Base-by-base conservation (phyloP, 2,113 vertebrate genomes). In the Brachyhypopomus occidentalis region DNA sequence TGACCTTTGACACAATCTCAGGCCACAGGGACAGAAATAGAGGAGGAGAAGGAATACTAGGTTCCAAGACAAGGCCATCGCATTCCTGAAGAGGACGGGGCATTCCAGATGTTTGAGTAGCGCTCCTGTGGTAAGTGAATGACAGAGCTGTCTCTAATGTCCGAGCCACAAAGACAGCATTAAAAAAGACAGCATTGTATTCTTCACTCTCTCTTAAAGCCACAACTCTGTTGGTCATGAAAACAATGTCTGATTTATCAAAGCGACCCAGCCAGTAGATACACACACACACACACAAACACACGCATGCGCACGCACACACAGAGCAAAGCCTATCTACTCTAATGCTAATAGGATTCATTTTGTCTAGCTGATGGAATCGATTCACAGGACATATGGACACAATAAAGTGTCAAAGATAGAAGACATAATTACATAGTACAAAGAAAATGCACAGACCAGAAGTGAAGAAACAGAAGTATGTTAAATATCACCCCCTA, bases 91-190 rank as follows among this genome's bases (percentile, higher is more conserved):
- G 55, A 60, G 9, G 56, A 58, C 52, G 77, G 77, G 77, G 67
- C 77, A 79, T 79, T 79, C 77, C 64, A 69, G 34, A 79, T 67
- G 58, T 78, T 64, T 34, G 38, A 38, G 4, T 22, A 70, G 20
- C 19, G 77, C 52, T 71, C 4, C 77, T 78, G 77, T 12, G 77
- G 77, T 45, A 4, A 2, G 2, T 6, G 55, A 79, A 79, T 79
- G 77, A 72, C 55, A 45, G 58, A 60, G 77, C 52, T 56, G 41
- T 12, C 27, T 30, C 41, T 77, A 8, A 75, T 0, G 41, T 25
- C 23, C 25, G 23, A 77, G 19, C 27, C 19, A 30, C 23, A 55
- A 11, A 20, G 3, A 38, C 16, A 1, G 45, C 1, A 30, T 41
- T 41, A 41, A 41, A 52, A 52, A 14, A 52, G 11, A 48, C 5